Conservation (phyloP, 2,797 vertebrate species). For the Gadopsis bispinosus region DNA sequence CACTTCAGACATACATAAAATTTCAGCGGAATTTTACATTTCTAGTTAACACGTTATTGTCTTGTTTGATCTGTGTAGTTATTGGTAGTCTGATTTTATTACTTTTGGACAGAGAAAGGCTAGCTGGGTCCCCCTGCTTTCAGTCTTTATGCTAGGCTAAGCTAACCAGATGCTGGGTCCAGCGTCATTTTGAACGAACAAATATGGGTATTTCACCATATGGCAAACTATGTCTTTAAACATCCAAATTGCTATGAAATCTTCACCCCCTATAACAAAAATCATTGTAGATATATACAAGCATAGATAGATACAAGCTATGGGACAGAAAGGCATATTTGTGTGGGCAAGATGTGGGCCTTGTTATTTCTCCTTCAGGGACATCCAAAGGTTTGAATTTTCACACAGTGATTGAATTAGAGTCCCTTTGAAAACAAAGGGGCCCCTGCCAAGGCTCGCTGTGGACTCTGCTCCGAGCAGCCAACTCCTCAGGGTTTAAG, state of each 20-base stretch:
- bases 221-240: conserved; percentile 13
- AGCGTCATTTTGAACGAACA: neutral
- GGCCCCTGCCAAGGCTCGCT: conserved; percentile 68
- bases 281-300: neutral
- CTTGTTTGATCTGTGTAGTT: too few relatives aligned
- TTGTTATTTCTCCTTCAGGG: conserved; percentile 73
- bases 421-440: conserved; percentile 71
- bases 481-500: conserved; percentile 64
- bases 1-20: too few relatives aligned
- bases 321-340: conserved; percentile 27
- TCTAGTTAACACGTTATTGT: too few relatives aligned
- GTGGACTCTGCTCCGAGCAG: conserved; percentile 55
- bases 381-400: conserved; percentile 80
- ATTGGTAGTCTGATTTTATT: too few relatives aligned
- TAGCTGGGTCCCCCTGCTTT: neutral
- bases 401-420: conserved; percentile 85
- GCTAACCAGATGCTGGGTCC: neutral
- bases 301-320: neutral
- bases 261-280: neutral
- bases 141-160: neutral
- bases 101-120: too few relatives aligned
- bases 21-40: too few relatives aligned
- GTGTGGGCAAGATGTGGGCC: conserved; percentile 53
- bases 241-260: neutral
- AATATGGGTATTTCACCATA: neutral